Evolutionary conservation across 1,140 invertebrate genomes (phyloP).

Genomic region (Andrena cerasifolii): DNA sequence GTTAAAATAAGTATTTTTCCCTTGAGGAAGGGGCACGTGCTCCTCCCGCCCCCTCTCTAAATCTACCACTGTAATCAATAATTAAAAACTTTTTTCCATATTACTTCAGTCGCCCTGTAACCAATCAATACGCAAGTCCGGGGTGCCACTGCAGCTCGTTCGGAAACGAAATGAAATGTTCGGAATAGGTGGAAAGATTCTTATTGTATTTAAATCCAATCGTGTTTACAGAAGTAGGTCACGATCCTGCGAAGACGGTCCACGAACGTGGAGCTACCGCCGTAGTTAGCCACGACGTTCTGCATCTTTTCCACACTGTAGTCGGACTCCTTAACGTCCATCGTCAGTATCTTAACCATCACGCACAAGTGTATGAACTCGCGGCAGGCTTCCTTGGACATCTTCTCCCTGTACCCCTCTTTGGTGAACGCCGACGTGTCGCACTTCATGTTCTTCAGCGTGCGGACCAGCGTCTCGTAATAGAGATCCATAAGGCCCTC

Average conservation of each 20-base stretch:
- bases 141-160: too few species aligned
- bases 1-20: too few species aligned
- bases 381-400: slow-evolving; percentile 52
- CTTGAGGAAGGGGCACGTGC: too few species aligned
- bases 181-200: background rate
- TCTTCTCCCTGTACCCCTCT: slow-evolving; percentile 61
- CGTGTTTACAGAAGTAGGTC: slow-evolving; percentile 32
- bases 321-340: slow-evolving; percentile 54
- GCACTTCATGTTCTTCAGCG: slow-evolving; percentile 69
- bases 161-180: background rate
- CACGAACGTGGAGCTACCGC: slow-evolving; percentile 37
- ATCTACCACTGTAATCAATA: too few species aligned
- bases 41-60: too few species aligned
- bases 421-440: slow-evolving; percentile 58
- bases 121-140: too few species aligned
- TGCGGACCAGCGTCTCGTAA: slow-evolving; percentile 80
- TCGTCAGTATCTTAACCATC: slow-evolving; percentile 74
- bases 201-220: slow-evolving; percentile 54
- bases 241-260: slow-evolving; percentile 50
- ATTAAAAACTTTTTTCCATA: too few species aligned
- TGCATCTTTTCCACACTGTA: slow-evolving; percentile 39
- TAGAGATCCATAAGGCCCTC: slow-evolving; percentile 82
- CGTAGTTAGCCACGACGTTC: background rate
- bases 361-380: slow-evolving; percentile 73
- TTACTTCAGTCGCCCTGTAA: too few species aligned